These are phyloP conservation scores for Papilio elwesi DNA, from an alignment of 2,888 invertebrate species.

Conservation along the genomic window DNA sequence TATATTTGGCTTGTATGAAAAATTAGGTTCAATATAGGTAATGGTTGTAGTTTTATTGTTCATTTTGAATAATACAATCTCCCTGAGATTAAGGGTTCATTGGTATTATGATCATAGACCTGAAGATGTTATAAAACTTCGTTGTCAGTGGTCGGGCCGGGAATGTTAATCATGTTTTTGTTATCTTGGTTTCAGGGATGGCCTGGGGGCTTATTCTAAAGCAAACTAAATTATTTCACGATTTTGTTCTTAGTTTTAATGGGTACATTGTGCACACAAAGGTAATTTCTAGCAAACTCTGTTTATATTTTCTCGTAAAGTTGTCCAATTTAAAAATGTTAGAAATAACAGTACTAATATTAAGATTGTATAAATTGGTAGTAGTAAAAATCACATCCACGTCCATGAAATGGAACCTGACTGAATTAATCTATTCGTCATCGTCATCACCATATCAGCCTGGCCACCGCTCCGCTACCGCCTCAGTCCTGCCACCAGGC, in stretches of 20 bases:
- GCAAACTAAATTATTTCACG: conserved; percentile 13
- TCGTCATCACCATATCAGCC: too few relatives aligned
- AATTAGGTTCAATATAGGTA: too few relatives aligned
- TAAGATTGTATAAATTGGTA: background rate
- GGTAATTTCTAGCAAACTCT: conserved; percentile 4
- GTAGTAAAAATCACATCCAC: too few relatives aligned
- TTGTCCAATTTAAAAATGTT: conserved; percentile 5
- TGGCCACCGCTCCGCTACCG: too few relatives aligned
- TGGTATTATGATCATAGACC: conserved; percentile 13
- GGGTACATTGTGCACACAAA: background rate
- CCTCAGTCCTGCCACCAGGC: too few relatives aligned
- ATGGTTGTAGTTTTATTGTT: background rate
- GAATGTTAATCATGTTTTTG: conserved; percentile 29
- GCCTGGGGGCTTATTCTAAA: conserved; percentile 8
- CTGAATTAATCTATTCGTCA: too few relatives aligned
- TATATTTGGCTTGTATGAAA: too few relatives aligned
- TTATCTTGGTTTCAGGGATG: conserved; percentile 18
- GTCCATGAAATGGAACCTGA: too few relatives aligned
- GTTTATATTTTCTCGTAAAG: background rate
- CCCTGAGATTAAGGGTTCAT: background rate
- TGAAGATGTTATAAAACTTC: conserved; percentile 27
- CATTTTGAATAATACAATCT: background rate
- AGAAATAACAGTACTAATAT: background rate
- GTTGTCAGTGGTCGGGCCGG: background rate
- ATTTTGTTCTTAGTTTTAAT: conserved; percentile 6